Evolutionary conservation across 2,113 vertebrate genomes (phyloP), one percentile per base, ranked within the genome.

Genomic region (Myodes glareolus): DNA sequence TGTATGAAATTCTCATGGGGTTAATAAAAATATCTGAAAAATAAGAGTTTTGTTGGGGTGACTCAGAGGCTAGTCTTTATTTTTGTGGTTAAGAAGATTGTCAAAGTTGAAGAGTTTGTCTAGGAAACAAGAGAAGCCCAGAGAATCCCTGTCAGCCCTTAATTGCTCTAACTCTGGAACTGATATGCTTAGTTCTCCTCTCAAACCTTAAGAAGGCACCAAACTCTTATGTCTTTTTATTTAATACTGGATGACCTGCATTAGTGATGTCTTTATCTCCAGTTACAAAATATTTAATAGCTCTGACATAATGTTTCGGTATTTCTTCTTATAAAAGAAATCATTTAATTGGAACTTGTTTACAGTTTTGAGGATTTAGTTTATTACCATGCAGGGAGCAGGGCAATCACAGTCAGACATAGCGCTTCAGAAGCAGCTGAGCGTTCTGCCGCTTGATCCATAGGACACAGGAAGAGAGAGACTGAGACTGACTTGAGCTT

Each of bases 221-320:
- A 92, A 16, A 82, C 31, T 52, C 67, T 73, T 78, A 55, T 58
- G 65, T 65, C 10, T 27, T 12, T 78, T 27, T 21, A 70, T 72
- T 78, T 94, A 68, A 87, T 72, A 31, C 1, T 82, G 3, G 6
- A 39, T 61, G 31, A 82, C 7, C 11, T 25, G 29, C 68, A 80
- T 8, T 1, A 80, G 90, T 50, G 5, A 84, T n/a, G 78, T 75
- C 85, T 94, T 87, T 63, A 42, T 89, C 29, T 84, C 39, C 85
- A 12, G 11, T 87, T 93, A 87, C 42, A 88, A 45, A 81, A 73
- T 58, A 84, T 55, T 93, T 61, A 63, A 89, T 52, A 23, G 4
- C 86, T 52, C 0, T 58, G 29, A 3, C n/a, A 88, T 29, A 17
- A 2, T 75, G 7, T 63, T 63, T 84, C 5, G 14, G 55, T 55